Evolutionary conservation across 1,140 invertebrate species (phyloP), one percentile per base, ranked within the genome.

Genomic region (Penaeus chinensis): DNA sequence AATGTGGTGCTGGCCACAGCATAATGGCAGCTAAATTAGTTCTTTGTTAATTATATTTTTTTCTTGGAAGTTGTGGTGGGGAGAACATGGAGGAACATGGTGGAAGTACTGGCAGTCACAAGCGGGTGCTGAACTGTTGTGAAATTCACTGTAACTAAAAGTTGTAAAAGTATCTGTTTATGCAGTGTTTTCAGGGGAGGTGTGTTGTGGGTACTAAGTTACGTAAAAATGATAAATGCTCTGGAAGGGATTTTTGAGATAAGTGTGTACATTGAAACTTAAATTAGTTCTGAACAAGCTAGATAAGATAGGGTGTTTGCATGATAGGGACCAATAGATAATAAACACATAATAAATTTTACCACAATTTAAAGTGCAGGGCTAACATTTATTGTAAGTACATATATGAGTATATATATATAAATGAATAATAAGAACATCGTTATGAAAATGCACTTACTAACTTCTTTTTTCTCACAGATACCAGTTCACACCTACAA

Each of bases 401-500:
- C 37, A n/a, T 4, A 74, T 74, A 74, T 74, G 37, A 32, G 37
- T 74, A 74, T 74, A 22, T 22, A 22, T 22, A n/a, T 74, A n/a
- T n/a, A 74, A 32, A 74, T 24, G n/a, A 71, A 13, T 71, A 24
- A 13, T 71, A 71, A 24, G 66, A 71, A 32, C 19, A 24, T 71
- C 66, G 66, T 2, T 19, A 71, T 32, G 13, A 24, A 32, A 11
- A 20, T 32, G 32, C 19, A 24, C 32, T 2, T 13, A 24, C 32
- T 24, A 11, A 32, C 11, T 54, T 13, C 10, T 54, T 13, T 20
- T 78, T 54, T 80, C 82, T 84, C 81, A 27, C 81, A 89, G 89
- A 66, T 90, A 89, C 71, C 82, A 89, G 47, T 90, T 90, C 62
- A 89, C 89, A 76, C 90, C 90, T 16, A 82, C 82, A 37, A 18